Percentiles rank a stretch among this genome's conserved stretches.
These are phyloP conservation scores for Gracilinanus agilis DNA, from an alignment of 2,113 vertebrate species.

Conservation along the genomic window DNA sequence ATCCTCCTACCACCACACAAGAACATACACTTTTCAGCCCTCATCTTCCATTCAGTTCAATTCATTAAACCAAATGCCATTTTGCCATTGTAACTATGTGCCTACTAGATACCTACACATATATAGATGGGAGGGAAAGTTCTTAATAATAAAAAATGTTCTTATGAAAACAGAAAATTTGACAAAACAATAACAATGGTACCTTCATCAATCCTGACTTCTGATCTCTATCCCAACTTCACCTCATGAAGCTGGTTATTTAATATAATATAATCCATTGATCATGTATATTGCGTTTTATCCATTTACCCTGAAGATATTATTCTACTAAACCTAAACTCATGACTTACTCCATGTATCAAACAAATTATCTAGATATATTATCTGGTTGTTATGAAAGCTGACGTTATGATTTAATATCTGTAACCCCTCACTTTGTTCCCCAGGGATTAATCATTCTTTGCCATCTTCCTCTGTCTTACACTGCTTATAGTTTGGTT, in stretches of 20 bases:
- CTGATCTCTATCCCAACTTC: neutral
- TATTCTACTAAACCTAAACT: neutral
- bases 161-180: slow-evolving; percentile 33
- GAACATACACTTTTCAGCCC: neutral
- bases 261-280: slow-evolving; percentile 31
- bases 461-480: neutral
- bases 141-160: slow-evolving; percentile 44
- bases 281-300: neutral
- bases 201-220: neutral
- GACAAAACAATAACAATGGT: slow-evolving; percentile 14
- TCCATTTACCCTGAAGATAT: neutral
- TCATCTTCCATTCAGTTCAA: slow-evolving; percentile 13
- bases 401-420: neutral
- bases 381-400: neutral
- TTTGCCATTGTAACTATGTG: neutral
- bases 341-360: neutral
- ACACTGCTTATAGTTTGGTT: neutral
- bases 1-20: neutral
- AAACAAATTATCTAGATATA: neutral
- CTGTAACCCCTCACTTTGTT: neutral
- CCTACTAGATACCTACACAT: neutral
- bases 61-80: slow-evolving; percentile 40
- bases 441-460: neutral
- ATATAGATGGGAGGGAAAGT: neutral
- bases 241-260: slow-evolving; percentile 2